A percentile compares a stretch with the other conserved stretches of the same genome.
phyloP scores from a whole-genome alignment of 92 coral and sea anemone genomes.

The Porites rus region DNA sequence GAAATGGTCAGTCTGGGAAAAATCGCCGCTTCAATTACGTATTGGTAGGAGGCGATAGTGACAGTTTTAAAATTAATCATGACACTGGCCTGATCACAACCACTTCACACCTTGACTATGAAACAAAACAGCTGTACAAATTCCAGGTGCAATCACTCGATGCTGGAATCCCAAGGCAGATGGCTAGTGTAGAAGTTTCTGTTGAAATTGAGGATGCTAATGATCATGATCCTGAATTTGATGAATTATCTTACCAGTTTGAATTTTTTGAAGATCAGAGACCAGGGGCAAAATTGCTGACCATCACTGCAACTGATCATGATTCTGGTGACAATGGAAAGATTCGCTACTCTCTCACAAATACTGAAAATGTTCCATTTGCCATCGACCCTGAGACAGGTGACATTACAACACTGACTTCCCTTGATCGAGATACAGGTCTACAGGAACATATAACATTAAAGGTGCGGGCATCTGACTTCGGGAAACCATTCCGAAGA shows the following conservation, averaged over 20 bases:
- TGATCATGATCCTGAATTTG: constrained; percentile 85
- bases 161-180: constrained; percentile 42
- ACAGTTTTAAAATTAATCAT: constrained; percentile 72
- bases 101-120: constrained; percentile 74
- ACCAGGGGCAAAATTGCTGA: constrained; percentile 71
- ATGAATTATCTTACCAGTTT: constrained; percentile 51
- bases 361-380: constrained; percentile 85
- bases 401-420: constrained; percentile 66
- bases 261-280: constrained; percentile 81
- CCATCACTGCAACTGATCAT: constrained; percentile 80
- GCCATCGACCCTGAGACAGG: constrained; percentile 85
- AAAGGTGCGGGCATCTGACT: constrained; percentile 92
- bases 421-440: constrained; percentile 85
- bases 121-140: constrained; percentile 65
- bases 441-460: constrained; percentile 86
- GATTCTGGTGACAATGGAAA: constrained; percentile 85
- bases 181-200: constrained; percentile 73
- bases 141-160: constrained; percentile 79
- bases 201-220: constrained; percentile 87
- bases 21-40: constrained; percentile 71
- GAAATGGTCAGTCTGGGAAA: constrained; percentile 62
- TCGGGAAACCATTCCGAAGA: constrained; percentile 87
- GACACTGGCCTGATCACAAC: constrained; percentile 84
- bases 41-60: constrained; percentile 67
- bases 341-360: constrained; percentile 77